Percentiles rank a stretch among this genome's conserved stretches.
phyloP scores from a whole-genome alignment of 2,113 vertebrate species.

The Forbesichthys agassizii region DNA sequence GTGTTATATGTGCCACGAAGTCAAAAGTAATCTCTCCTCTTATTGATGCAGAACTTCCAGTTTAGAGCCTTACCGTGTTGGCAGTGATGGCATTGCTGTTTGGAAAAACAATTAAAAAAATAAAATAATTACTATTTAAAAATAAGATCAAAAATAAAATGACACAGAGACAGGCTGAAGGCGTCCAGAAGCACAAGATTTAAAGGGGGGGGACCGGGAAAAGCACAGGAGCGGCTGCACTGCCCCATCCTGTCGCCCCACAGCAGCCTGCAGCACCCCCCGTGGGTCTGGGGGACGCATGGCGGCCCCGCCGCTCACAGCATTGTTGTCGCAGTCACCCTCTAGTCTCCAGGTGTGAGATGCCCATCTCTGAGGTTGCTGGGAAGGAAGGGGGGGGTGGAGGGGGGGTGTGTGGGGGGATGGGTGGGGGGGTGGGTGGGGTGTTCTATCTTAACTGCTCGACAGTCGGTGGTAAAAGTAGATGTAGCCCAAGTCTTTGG shows the following conservation, averaged over 20 bases:
- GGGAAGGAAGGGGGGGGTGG: neutral
- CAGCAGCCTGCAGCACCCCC: slow-evolving; percentile 41
- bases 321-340: slow-evolving; percentile 32
- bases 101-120: slow-evolving; percentile 45
- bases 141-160: slow-evolving; percentile 49
- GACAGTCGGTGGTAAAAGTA: slow-evolving; percentile 96
- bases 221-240: slow-evolving; percentile 54
- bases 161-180: slow-evolving; percentile 10
- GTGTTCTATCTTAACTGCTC: slow-evolving; percentile 84
- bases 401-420: slow-evolving; percentile 36
- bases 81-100: neutral
- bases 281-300: slow-evolving; percentile 67
- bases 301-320: slow-evolving; percentile 48
- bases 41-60: slow-evolving; percentile 8
- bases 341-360: slow-evolving; percentile 57
- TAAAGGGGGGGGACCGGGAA: neutral
- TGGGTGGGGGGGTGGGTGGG: slow-evolving; percentile 43
- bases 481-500: slow-evolving; percentile 97
- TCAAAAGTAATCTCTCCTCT: slow-evolving; percentile 26
- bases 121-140: slow-evolving; percentile 47
- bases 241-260: slow-evolving; percentile 52
- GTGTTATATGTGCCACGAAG: neutral
- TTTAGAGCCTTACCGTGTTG: slow-evolving; percentile 48
- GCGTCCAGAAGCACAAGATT: slow-evolving; percentile 45
- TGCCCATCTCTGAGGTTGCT: slow-evolving; percentile 70